phyloP scores from a whole-genome alignment of 2,888 invertebrate species.

The Ramazzottius varieornatus region DNA sequence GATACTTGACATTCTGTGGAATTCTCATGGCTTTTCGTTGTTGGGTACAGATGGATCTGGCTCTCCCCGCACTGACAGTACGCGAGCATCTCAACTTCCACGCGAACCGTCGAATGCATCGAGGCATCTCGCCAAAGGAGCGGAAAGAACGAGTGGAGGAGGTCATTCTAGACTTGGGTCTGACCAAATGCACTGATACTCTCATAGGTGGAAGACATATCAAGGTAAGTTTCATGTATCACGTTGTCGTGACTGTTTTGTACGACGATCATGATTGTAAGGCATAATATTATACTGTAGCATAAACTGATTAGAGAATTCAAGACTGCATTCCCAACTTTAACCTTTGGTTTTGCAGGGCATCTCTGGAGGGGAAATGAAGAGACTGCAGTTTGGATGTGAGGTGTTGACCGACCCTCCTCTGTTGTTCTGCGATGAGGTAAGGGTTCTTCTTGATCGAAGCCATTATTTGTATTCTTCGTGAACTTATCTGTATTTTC shows the following conservation, averaged over 20 bases:
- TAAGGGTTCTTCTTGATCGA: too few species aligned
- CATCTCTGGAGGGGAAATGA: constrained; percentile 26
- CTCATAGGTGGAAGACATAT: constrained; percentile 17
- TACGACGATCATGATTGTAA: too few species aligned
- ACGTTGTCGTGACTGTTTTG: too few species aligned
- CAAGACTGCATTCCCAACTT: too few species aligned
- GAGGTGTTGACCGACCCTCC: constrained; percentile 25
- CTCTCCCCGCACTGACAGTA: constrained; percentile 16
- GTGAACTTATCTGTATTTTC: too few species aligned
- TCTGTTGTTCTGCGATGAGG: constrained; percentile 26
- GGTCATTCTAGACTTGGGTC: constrained; percentile 18
- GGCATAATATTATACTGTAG: too few species aligned
- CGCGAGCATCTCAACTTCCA: constrained; percentile 8
- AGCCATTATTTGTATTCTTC: too few species aligned
- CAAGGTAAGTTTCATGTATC: too few species aligned
- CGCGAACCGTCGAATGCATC: constrained; percentile 18
- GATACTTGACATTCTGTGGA: too few species aligned
- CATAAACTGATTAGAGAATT: too few species aligned
- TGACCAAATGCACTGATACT: constrained; percentile 18
- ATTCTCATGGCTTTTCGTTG: too few species aligned
- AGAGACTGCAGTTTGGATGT: constrained; percentile 25
- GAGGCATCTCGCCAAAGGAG: constrained; percentile 10
- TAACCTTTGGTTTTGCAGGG: too few species aligned
- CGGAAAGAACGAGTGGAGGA: constrained; percentile 16
- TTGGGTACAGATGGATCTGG: constrained; percentile 20